Evolutionary conservation across 2,888 invertebrate genomes (phyloP), one percentile per base, ranked within the genome.

Genomic region (Drosophila colorata): DNA sequence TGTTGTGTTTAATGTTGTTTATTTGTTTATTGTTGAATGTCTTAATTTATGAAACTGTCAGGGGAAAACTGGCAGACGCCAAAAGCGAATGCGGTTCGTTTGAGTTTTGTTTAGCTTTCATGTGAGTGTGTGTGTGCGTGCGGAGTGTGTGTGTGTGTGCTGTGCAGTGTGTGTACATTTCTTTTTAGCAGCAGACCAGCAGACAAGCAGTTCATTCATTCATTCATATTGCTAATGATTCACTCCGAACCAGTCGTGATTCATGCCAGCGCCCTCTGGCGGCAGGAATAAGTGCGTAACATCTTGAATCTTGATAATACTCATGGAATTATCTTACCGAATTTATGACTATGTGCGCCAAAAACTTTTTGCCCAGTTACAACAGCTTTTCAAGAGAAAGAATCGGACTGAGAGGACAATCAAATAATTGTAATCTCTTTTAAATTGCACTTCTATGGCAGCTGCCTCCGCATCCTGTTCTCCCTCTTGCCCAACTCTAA

Each of bases 31-130:
- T 83, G 83, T 88, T 84, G 88, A 69, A 87, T 87, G 83, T 87
- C 88, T 84, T 88, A 88, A 84, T 87, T 87, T 87, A 87, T 87
- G 85, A 88, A 73, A 65, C 88, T 82, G 88, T 86, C 82, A 70
- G 56, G 51, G 69, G 69, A 49, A 65, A 67, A 44, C 56, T 67
- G 59, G 52, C 63, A 52, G 14, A 66, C 63, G 63, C 66, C 63
- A 63, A 63, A 63, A 33, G 66, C 40, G 49, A 72, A 64, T 55
- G 52, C 77, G 74, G 78, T 52, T 43, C 65, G 63, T 69, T 74
- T 64, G 59, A 74, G 38, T 69, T 74, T 74, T 64, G 64, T 51
- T 65, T 47, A 74, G 55, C 51, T 69, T 74, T 14, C 43, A 49
- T 40, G 11, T 61, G 51, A 37, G 16, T 55, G 25, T 59, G 16